phyloP scores from a whole-genome alignment of 2,113 vertebrate species.

The Ahaetulla prasina region DNA sequence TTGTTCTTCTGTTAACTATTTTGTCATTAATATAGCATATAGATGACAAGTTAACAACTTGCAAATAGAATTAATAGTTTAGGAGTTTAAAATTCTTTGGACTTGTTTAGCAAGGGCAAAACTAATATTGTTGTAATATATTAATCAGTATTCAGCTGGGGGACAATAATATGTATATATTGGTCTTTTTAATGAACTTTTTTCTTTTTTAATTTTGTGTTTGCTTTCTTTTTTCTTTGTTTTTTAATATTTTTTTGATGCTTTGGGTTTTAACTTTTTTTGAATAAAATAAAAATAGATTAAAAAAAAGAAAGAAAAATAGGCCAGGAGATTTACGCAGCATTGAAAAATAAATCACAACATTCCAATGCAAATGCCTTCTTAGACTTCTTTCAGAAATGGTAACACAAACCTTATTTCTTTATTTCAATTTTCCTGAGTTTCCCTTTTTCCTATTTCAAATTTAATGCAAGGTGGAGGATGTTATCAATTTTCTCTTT shows the following conservation, averaged over 20 bases:
- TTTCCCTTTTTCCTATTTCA: neutral
- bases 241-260: neutral
- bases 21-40: too few species aligned
- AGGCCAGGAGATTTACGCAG: neutral
- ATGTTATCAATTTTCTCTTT: neutral
- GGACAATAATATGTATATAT: neutral
- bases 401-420: neutral
- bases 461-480: neutral
- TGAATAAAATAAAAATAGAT: neutral
- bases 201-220: neutral
- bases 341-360: neutral
- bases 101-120: too few species aligned
- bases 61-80: too few species aligned
- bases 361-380: neutral
- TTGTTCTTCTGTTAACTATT: too few species aligned
- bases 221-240: neutral
- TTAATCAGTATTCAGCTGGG: too few species aligned
- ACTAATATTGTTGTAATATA: too few species aligned
- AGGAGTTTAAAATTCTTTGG: too few species aligned
- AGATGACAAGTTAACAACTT: too few species aligned
- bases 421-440: neutral
- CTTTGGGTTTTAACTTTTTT: neutral
- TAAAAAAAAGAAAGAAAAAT: neutral
- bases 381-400: neutral
- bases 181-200: neutral